Evolutionary conservation across 2,113 vertebrate species (phyloP).

Genomic region (Rattus rattus): DNA sequence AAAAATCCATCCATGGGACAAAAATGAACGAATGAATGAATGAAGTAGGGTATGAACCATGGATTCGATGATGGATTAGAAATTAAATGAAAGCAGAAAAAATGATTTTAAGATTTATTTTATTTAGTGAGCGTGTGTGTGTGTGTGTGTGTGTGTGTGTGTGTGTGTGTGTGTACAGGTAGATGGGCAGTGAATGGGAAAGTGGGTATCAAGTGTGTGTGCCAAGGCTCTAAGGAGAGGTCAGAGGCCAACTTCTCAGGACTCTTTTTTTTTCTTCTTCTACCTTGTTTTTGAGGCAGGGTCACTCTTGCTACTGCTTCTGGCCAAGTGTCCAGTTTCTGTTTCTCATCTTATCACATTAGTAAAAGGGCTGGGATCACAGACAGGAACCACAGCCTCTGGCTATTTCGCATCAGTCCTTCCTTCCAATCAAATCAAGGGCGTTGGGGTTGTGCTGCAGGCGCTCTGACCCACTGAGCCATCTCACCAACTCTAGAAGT

Average conservation of each 20-base stretch:
- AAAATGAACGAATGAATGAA: background rate
- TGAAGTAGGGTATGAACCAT: background rate
- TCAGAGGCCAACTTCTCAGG: background rate
- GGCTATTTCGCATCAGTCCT: background rate
- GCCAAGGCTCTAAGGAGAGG: background rate
- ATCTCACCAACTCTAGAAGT: background rate
- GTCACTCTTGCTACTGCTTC: background rate
- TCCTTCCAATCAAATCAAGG: background rate
- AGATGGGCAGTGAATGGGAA: background rate
- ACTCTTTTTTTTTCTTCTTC: background rate
- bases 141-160: background rate
- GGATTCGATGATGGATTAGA: background rate
- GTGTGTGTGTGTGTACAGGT: background rate
- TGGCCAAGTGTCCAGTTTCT: background rate
- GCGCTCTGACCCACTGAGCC: background rate
- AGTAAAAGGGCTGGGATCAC: background rate
- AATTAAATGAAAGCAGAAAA: background rate
- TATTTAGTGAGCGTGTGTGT: background rate
- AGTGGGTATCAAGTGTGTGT: background rate
- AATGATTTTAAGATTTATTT: background rate
- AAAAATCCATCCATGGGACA: slow-evolving; percentile 5
- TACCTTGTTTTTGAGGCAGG: too few species aligned
- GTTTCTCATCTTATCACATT: background rate
- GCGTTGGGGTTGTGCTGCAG: background rate
- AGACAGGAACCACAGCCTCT: background rate